These are phyloP conservation scores for Sylvietta virens DNA, from an alignment of 2,113 vertebrate species.

Conservation along the genomic window DNA sequence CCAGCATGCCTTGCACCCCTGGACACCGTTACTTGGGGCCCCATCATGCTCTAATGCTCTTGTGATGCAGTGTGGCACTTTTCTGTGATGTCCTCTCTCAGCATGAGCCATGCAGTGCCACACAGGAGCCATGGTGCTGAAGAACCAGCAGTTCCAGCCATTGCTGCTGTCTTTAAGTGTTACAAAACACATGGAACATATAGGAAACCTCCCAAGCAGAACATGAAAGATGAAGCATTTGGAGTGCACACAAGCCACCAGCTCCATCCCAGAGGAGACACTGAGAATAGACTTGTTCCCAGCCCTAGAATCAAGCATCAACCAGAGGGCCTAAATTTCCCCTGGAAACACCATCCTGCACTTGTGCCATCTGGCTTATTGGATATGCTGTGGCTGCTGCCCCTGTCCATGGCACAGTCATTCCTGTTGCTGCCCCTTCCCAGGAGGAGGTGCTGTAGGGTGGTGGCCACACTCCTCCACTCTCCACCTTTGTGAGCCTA, in stretches of 20 bases:
- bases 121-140: neutral
- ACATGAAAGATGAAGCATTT: neutral
- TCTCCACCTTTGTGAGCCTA: neutral
- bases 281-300: neutral
- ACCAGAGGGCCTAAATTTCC: neutral
- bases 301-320: neutral
- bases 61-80: neutral
- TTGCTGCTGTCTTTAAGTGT: neutral
- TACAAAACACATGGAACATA: neutral
- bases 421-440: neutral
- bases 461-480: neutral
- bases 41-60: neutral
- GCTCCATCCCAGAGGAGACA: neutral
- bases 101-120: neutral
- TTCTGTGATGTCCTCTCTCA: neutral
- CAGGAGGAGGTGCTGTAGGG: neutral
- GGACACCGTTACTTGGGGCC: accelerated
- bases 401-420: neutral
- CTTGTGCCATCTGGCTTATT: neutral
- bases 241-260: neutral
- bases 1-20: neutral
- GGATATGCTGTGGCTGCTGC: neutral
- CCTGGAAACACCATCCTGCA: neutral
- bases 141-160: neutral
- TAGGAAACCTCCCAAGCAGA: neutral